Conservation (phyloP, 2,888 invertebrate genomes). For the Incurvaria masculella region DNA sequence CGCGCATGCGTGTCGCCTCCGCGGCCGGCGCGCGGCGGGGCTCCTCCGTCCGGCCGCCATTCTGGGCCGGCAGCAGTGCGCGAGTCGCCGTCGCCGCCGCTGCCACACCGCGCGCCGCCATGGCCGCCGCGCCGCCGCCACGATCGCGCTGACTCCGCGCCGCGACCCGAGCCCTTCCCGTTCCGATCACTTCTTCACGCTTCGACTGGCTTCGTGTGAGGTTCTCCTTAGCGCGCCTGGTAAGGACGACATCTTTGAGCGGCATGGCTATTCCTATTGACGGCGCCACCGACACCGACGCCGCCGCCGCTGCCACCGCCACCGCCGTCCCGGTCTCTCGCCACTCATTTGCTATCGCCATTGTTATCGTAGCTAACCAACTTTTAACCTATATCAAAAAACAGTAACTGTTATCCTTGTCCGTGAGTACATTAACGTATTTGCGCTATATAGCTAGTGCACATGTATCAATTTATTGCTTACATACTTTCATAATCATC, state of each 20-base stretch:
- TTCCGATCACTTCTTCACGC: too few species aligned
- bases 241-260: background rate
- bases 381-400: too few species aligned
- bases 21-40: conserved; percentile 21
- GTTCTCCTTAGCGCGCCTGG: background rate
- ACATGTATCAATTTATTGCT: too few species aligned
- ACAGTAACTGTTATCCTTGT: too few species aligned
- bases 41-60: conserved; percentile 26
- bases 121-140: conserved; percentile 38
- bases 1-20: conserved; percentile 23
- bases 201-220: background rate
- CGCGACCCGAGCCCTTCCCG: background rate
- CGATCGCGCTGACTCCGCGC: conserved; percentile 24
- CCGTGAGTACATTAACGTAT: too few species aligned
- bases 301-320: conserved; percentile 19
- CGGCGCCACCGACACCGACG: conserved; percentile 1
- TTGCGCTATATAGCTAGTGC: too few species aligned
- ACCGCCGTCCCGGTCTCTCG: conserved; percentile 19
- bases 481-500: too few species aligned
- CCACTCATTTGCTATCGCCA: too few species aligned
- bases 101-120: conserved; percentile 44
- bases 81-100: conserved; percentile 41
- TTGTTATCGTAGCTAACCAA: too few species aligned
- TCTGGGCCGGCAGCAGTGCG: conserved; percentile 40
- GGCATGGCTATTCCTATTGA: background rate